Evolutionary conservation across 1,140 invertebrate species (phyloP), one percentile per base, ranked within the genome.

Genomic region (Brevipalpus yothersi): DNA sequence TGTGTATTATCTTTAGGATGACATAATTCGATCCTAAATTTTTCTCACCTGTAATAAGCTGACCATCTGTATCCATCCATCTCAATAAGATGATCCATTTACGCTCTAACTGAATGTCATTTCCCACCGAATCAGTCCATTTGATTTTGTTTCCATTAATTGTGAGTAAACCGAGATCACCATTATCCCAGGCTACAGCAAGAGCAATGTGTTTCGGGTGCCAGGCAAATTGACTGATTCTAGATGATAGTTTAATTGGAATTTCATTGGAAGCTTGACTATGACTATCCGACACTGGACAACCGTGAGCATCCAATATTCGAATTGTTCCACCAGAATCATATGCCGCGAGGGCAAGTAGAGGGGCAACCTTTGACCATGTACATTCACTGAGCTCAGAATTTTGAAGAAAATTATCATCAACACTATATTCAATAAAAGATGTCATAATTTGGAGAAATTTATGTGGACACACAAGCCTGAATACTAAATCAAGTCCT

Each of bases 101-200:
- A 31, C 41, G 17, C 15, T 47, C n/a, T 0, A 41, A 15, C 4
- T 8, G n/a, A 40, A 55, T 40, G 1, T 39, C 23, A 41, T 31
- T 41, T 10, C 53, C 21, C 9, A n/a, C 31, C 1, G 47, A 53
- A 4, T 60, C 21, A 3, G 13, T 43, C 59, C 59, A 60, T 41
- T 54, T 54, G 1, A 8, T 13, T 13, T 19, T n/a, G 9, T 23
- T 1, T 13, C 19, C 41, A 7, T 60, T 58, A 1, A 60, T 12
- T 8, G 31, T n/a, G 39, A 42, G 54, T 40, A 19, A 76, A 66
- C 80, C 77, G 0, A 95, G 72, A 67, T 89, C 85, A 47, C 91
- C 91, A 68, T 79, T 86, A 70, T 92, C 86, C 86, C 88, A 95
- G 10, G 87, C 86, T 58, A 82, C 80, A 5, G 82, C 82, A 54